phyloP scores from a whole-genome alignment of 1,140 invertebrate species.

The Drosophila sproati region DNA sequence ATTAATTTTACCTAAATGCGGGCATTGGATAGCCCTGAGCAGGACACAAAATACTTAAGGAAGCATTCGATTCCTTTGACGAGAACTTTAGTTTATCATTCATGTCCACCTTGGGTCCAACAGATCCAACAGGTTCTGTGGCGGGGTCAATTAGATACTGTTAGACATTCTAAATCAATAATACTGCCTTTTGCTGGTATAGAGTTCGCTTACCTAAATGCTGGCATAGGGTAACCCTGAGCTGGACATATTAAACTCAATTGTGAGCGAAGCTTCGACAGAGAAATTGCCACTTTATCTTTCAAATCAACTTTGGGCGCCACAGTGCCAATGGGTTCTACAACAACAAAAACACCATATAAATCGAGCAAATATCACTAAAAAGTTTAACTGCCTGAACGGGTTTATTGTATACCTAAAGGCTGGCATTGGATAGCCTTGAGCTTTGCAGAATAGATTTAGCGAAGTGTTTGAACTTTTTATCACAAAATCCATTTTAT shows the following conservation, averaged over 20 bases:
- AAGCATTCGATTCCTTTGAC: conserved; percentile 55
- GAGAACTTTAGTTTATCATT: conserved; percentile 86
- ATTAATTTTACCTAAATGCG: conserved; percentile 86
- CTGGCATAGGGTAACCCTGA: conserved; percentile 88
- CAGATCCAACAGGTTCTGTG: conserved; percentile 85
- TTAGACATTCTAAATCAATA: conserved; percentile 4
- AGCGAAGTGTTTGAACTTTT: conserved; percentile 45
- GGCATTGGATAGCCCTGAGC: conserved; percentile 88
- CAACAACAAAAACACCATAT: conserved; percentile 38
- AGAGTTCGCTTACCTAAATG: conserved; percentile 87
- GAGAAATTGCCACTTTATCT: conserved; percentile 87
- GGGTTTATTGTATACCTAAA: conserved; percentile 87
- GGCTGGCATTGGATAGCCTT: conserved; percentile 88
- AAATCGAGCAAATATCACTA: not conserved
- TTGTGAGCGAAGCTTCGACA: conserved; percentile 86
- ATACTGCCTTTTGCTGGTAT: conserved; percentile 47
- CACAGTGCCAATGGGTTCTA: conserved; percentile 90
- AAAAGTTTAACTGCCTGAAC: conserved; percentile 85
- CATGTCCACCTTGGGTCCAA: conserved; percentile 87
- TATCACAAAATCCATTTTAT: conserved; percentile 66
- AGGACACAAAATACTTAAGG: conserved; percentile 86
- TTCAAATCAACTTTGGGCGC: conserved; percentile 87
- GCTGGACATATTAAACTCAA: conserved; percentile 86
- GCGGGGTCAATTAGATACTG: conserved; percentile 11
- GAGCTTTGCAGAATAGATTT: conserved; percentile 86